Base-by-base conservation (phyloP, 1,140 invertebrate genomes). In the Elysia chlorotica region DNA sequence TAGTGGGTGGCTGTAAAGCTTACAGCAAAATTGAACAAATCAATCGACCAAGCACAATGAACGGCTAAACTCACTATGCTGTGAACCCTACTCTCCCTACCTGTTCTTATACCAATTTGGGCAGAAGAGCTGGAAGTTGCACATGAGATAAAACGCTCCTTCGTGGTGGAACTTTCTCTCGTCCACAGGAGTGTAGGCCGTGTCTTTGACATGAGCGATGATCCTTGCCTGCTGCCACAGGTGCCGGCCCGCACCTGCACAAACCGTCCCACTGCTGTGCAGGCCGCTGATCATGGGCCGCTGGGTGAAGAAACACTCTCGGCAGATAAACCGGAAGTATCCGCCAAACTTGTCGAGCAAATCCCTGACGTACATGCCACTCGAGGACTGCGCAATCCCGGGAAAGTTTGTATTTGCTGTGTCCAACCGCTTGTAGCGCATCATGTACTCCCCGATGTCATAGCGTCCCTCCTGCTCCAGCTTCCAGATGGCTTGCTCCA, bases 381-480 rank as follows among this genome's bases (percentile, higher is more conserved):
- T 41, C 5, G 37, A 33, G 14, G 23, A 17, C 33, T 6, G 19
- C 31, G 23, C 59, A 31, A 28, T n/a, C 73, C 74, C 2, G 65
- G 56, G 0, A 61, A 56, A 53, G 5, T 57, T 25, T 19, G 74
- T 73, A 65, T 83, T 78, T 69, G 81, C 78, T n/a, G n/a, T n/a
- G n/a, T n/a, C n/a, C n/a, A n/a, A n/a, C n/a, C n/a, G n/a, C n/a
- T n/a, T n/a, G n/a, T n/a, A n/a, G n/a, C n/a, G n/a, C 48, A 80
- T 67, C 41, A 84, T 81, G 67, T 85, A 86, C 38, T 82, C 82
- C 30, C 75, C 76, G 14, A 85, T 78, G 67, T 79, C 76, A 65
- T 83, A 86, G 14, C 71, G 75, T 54, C 80, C 81, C 70, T 80
- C 76, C 66, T 87, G 85, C 61, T 86, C 83, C 33, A 82, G 23